Base-by-base conservation (phyloP, 2,113 vertebrate species). In the human (Homo sapiens) region DNA sequence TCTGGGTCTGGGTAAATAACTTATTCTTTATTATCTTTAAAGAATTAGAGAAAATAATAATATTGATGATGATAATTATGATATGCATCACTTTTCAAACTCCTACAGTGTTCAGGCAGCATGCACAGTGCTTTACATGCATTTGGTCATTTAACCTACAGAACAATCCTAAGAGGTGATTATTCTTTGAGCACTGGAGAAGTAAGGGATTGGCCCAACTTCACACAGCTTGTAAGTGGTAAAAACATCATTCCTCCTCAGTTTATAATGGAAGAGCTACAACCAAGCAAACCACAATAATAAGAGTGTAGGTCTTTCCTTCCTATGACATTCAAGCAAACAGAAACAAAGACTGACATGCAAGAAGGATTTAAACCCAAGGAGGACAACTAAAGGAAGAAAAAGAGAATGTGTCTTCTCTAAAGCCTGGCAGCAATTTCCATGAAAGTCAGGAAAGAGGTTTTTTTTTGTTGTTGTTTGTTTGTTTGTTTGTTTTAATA, bases 1-100 rank as follows among this genome's bases (percentile, higher is more conserved):
- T 52, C 43, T 75, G 18, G 27, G 17, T 93, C 57, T 96, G 45
- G 35, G 10, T 90, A 83, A 76, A 89, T 50, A 85, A 81, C 0
- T 64, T 78, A 90, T 10, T 87, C 66, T 93, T 57, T 48, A 84
- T 35, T 76, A 11, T 90, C 35, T 85, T 95, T 89, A 85, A 95
- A 82, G 81, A 86, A 10, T 20, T 78, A 35, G 30, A 82, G 32
- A 84, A 88, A 85, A 78, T 61, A 68, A 35, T 66, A 13, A 66
- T 50, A 70, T 16, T 59, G 45, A 87, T 59, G 23, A 75, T 38
- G 30, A 17, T 89, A 83, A 61, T 73, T n/a, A 32, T 45, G 18
- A 45, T 55, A 18, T 2, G 8, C 16, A 59, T 61, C 18, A 72
- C 11, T 80, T 94, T 90, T 27, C 55, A 81, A 64, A 50, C 2